Evolutionary conservation across 2,888 invertebrate genomes (phyloP), one percentile per base, ranked within the genome.

Genomic region (Hirtodrosophila histrioides): DNA sequence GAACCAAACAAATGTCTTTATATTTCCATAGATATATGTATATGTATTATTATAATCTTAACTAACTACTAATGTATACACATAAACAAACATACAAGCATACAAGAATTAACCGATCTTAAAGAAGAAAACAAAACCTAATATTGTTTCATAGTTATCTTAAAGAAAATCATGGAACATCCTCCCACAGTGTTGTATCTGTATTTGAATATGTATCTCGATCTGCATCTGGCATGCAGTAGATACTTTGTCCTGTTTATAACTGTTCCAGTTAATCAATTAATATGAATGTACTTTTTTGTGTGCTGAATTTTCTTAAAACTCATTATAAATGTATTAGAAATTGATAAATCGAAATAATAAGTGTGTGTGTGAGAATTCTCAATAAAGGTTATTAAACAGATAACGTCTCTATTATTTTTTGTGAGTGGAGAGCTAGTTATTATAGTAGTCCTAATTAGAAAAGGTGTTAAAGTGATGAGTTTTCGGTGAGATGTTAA

Each of bases 1-100:
- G 89, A 87, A 53, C 78, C 86, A 82, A 81, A 87, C 88, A 83
- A 86, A 84, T 78, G 80, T 88, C 86, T 85, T 88, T 84, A 87
- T 86, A 86, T 88, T 87, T 82, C 72, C 72, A 79, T 63, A 74
- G 62, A 76, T 65, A 73, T 73, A 66, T 74, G 65, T 62, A 74
- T 77, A 27, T 27, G 27, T 73, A 75, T 73, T 78, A 75, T 61
- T 53, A 65, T 78, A 75, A 74, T 40, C 76, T 76, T 61, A 75
- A 65, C 80, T 86, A 69, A 73, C 48, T 65, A 73, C 72, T 65
- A 68, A 78, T 55, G 58, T 86, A 69, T 62, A 68, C 44, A 54
- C 48, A 40, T 17, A 17, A 29, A 44, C 48, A 17, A 29, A 44
- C 48, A 45, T 17, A 17, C 45, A 12, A 33, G 46, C 43, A 58